Evolutionary conservation across 2,888 invertebrate genomes (phyloP).

Genomic region (Mythimna vitellina): DNA sequence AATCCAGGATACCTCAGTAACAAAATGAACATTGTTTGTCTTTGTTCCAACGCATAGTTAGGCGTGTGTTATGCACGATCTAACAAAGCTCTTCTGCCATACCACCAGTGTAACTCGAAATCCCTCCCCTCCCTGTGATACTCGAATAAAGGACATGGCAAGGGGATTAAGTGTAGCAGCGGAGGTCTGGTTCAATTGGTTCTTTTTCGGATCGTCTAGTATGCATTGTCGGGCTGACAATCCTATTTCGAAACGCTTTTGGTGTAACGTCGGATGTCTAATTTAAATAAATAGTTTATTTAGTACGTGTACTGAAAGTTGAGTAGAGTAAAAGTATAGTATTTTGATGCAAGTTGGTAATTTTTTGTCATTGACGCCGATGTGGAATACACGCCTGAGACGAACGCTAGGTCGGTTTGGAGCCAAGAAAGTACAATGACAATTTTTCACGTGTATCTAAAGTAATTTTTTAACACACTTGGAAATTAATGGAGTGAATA

Average conservation of each 20-base stretch:
- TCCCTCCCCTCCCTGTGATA: not conserved
- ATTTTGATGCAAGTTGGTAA: too few species aligned
- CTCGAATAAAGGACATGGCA: not conserved
- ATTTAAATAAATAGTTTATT: conserved; percentile 65
- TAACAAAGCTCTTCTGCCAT: conserved; percentile 54
- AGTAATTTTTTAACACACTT: too few species aligned
- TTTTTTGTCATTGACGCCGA: too few species aligned
- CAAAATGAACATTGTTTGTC: conserved; percentile 42
- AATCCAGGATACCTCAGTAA: conserved; percentile 1
- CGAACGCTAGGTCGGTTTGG: too few species aligned
- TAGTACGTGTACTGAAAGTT: conserved; percentile 42
- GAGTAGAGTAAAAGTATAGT: not conserved
- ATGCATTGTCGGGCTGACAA: conserved; percentile 69
- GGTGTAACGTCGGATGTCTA: conserved; percentile 57
- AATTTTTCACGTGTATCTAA: too few species aligned
- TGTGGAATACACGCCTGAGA: too few species aligned
- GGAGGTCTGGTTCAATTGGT: conserved; percentile 46
- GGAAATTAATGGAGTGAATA: too few species aligned
- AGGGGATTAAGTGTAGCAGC: not conserved
- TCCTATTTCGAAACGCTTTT: conserved; percentile 65
- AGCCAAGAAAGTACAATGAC: too few species aligned
- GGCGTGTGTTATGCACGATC: conserved; percentile 59
- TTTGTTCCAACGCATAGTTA: conserved; percentile 44
- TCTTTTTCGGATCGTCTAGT: conserved; percentile 60
- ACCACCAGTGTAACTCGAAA: conserved; percentile 44